These are phyloP conservation scores for Nasua narica DNA, from an alignment of 2,797 vertebrate genomes.

Conservation along the genomic window DNA sequence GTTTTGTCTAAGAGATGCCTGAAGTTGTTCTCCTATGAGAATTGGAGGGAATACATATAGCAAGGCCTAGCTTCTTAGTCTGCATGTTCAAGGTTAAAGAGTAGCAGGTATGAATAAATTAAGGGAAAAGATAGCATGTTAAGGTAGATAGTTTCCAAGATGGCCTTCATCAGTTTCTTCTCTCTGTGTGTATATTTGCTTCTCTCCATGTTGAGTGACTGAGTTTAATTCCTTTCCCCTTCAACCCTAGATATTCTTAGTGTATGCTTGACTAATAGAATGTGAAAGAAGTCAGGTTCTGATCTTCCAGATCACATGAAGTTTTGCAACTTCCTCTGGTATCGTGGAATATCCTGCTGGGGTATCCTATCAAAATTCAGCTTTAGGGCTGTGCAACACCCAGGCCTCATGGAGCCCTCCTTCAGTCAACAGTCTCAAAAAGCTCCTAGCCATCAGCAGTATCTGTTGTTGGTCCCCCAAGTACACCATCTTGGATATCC, in stretches of 20 bases:
- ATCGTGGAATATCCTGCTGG: background rate
- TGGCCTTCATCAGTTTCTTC: background rate
- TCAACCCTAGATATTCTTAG: background rate
- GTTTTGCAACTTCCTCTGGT: background rate
- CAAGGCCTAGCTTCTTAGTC: background rate
- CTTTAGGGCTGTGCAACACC: background rate
- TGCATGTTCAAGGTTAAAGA: background rate
- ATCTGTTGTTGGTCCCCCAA: background rate
- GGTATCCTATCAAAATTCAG: background rate
- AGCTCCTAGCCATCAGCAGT: background rate
- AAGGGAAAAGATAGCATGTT: background rate
- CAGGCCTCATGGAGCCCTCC: background rate
- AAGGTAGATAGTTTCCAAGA: background rate
- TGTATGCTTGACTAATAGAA: background rate
- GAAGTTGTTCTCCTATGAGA: background rate
- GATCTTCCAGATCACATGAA: background rate
- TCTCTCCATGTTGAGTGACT: background rate
- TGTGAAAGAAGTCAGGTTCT: background rate
- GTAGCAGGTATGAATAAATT: background rate
- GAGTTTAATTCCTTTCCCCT: background rate
- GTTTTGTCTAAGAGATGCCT: background rate
- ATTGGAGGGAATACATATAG: background rate
- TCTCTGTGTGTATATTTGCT: background rate
- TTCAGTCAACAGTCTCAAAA: background rate
- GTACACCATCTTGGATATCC: background rate